A percentile compares a stretch with the other conserved stretches of the same genome.
Conservation (phyloP, 2,797 vertebrate species). For the Xenopus petersii region DNA sequence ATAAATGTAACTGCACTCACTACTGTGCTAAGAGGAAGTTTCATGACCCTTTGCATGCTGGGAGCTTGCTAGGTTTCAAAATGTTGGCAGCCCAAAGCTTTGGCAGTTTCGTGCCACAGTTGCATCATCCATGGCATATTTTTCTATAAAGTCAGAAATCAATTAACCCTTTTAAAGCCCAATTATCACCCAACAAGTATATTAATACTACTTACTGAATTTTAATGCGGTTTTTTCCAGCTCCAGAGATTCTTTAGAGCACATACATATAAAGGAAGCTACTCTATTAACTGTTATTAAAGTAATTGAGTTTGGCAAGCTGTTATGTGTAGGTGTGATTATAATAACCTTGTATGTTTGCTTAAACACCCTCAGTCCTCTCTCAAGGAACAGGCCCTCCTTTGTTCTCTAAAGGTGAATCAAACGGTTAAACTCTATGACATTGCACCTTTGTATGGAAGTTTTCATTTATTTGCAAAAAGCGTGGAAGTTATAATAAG, state of each 20-base stretch:
- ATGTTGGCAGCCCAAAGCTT: neutral
- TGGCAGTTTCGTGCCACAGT: neutral
- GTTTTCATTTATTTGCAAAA: no score
- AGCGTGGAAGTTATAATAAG: no score
- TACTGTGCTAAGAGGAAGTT: no score
- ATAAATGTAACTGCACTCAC: no score
- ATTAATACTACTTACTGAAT: neutral
- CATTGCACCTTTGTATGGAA: slow-evolving; percentile 5
- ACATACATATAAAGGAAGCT: slow-evolving; percentile 21
- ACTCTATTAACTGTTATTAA: slow-evolving; percentile 42
- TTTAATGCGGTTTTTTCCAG: slow-evolving; percentile 22
- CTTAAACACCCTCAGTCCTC: slow-evolving; percentile 32
- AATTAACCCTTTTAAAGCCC: slow-evolving; percentile 5
- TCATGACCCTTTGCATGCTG: no score
- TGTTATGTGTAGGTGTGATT: slow-evolving; percentile 47
- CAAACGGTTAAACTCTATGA: slow-evolving; percentile 17
- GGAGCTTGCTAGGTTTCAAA: no score
- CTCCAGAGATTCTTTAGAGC: slow-evolving; percentile 16
- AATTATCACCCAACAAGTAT: neutral
- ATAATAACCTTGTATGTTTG: slow-evolving; percentile 41
- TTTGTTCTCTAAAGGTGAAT: slow-evolving; percentile 31
- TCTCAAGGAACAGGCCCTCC: slow-evolving; percentile 34
- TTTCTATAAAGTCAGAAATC: slow-evolving; percentile 1
- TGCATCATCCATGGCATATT: neutral
- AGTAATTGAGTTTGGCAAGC: slow-evolving; percentile 43